phyloP scores from a whole-genome alignment of 2,888 invertebrate genomes.

The Drosophila incognita region DNA sequence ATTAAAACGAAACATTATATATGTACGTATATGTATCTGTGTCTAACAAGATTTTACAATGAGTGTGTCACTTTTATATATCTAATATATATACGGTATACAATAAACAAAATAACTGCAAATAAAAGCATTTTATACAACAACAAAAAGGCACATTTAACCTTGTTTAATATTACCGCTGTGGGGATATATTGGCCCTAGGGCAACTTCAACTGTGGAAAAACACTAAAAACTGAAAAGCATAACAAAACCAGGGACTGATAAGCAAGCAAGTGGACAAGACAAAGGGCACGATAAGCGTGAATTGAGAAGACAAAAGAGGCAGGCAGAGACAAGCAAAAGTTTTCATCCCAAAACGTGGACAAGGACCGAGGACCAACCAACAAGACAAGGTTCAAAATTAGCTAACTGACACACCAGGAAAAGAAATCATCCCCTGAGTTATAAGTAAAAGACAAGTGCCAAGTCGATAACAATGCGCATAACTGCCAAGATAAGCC shows the following conservation, averaged over 20 bases:
- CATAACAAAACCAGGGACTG: conserved; percentile 47
- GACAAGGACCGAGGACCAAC: conserved; percentile 25
- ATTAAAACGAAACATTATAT: conserved; percentile 38
- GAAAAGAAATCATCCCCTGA: conserved; percentile 46
- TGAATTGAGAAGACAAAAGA: conserved; percentile 29
- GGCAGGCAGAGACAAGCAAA: conserved; percentile 28
- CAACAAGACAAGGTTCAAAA: conserved; percentile 37
- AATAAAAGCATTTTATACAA: conserved; percentile 75
- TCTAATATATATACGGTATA: conserved; percentile 69
- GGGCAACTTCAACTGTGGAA: conserved; percentile 54
- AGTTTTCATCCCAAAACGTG: conserved; percentile 34
- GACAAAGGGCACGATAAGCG: conserved; percentile 42
- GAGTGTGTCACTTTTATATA: conserved; percentile 79
- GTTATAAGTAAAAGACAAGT: conserved; percentile 46
- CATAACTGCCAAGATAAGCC: conserved; percentile 27
- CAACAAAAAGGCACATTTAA: conserved; percentile 16
- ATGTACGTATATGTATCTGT: conserved; percentile 63
- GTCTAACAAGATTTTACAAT: conserved; percentile 80
- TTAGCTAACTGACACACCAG: conserved; percentile 49
- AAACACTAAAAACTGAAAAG: conserved; percentile 33
- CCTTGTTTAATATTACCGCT: conserved; percentile 29
- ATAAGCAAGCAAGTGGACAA: conserved; percentile 56
- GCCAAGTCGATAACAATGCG: conserved; percentile 35
- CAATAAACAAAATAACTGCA: conserved; percentile 69
- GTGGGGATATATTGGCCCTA: conserved; percentile 20